A percentile compares a stretch with the other conserved stretches of the same genome.
phyloP scores from a whole-genome alignment of 2,797 vertebrate genomes.

The Spea hammondii region DNA sequence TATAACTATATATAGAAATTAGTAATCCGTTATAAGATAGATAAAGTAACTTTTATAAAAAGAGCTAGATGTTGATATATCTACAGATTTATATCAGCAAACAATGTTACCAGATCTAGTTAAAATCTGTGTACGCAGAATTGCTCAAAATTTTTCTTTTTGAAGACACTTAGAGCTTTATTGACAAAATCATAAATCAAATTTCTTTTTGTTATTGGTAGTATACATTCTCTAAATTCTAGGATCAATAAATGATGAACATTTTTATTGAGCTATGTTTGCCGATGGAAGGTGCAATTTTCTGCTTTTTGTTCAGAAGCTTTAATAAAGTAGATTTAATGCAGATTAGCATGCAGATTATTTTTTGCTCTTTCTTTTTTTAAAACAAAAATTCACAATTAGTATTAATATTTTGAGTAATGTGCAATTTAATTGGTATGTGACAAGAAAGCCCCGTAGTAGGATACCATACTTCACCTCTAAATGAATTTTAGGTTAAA shows the following conservation, averaged over 20 bases:
- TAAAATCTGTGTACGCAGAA: neutral
- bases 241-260: neutral
- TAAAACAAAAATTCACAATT: too few species aligned
- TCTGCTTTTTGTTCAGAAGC: neutral
- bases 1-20: neutral
- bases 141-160: neutral
- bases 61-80: neutral
- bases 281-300: neutral
- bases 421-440: too few species aligned
- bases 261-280: neutral
- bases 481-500: conserved; percentile 3
- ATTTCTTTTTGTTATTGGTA: neutral
- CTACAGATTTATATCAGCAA: neutral
- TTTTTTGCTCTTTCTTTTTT: too few species aligned
- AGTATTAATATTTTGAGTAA: too few species aligned
- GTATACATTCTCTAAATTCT: neutral
- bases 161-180: neutral
- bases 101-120: neutral
- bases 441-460: too few species aligned
- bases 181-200: conserved; percentile 5
- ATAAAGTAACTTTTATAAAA: neutral
- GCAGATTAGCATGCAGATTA: too few species aligned
- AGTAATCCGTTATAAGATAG: neutral
- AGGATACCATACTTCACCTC: too few species aligned
- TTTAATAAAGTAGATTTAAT: too few species aligned